These are phyloP conservation scores for Thryonomys swinderianus DNA, from an alignment of 2,113 vertebrate genomes.

Conservation along the genomic window DNA sequence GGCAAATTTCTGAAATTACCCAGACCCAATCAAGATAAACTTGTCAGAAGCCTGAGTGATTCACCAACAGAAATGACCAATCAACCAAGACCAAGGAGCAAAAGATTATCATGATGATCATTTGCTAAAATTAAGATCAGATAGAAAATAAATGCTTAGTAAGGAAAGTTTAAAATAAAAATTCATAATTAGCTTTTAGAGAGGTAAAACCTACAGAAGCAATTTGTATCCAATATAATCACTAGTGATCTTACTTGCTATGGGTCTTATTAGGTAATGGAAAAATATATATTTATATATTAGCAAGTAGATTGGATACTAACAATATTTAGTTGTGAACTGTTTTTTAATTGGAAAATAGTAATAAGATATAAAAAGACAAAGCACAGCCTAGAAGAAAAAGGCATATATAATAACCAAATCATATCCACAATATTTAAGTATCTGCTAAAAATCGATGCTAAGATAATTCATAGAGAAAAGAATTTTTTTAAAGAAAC, in stretches of 20 bases:
- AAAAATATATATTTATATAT: not conserved
- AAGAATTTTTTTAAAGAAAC: not conserved
- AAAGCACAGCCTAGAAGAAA: not conserved
- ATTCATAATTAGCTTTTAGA: not conserved
- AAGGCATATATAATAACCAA: not conserved
- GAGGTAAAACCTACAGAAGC: not conserved
- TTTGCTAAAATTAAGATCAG: conserved; percentile 3
- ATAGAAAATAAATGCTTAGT: not conserved
- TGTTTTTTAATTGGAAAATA: not conserved
- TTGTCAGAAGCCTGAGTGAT: not conserved
- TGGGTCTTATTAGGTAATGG: not conserved
- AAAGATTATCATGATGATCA: not conserved
- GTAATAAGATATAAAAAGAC: not conserved
- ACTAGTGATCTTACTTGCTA: not conserved
- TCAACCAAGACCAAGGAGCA: not conserved
- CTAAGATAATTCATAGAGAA: not conserved
- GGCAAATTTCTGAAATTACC: conserved; percentile 7
- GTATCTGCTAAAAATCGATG: not conserved
- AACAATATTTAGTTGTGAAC: not conserved
- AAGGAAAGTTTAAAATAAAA: not conserved
- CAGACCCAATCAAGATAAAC: not conserved
- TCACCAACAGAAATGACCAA: not conserved
- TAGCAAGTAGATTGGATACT: not conserved
- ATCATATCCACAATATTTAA: not conserved
- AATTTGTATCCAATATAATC: not conserved